Conservation (phyloP, 2,797 vertebrate genomes). For the Halcyon chelicuti region DNA sequence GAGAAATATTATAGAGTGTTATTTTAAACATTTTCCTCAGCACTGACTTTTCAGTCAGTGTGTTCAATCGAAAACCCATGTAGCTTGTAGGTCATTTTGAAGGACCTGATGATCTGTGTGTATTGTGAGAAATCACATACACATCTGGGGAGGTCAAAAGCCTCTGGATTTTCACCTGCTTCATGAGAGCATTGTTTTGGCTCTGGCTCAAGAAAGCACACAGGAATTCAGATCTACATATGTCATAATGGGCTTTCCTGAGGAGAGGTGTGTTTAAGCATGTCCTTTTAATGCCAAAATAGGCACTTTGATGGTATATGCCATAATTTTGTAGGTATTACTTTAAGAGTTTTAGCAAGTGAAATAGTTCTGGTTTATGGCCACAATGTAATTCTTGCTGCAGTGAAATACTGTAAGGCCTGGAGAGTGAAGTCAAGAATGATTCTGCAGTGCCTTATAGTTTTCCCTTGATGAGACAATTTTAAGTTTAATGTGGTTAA, state of each 20-base stretch:
- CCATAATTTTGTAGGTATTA: slow-evolving; percentile 12
- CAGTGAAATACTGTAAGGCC: background rate
- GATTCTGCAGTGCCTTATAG: slow-evolving; percentile 3
- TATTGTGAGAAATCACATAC: slow-evolving; percentile 15
- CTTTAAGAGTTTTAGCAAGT: slow-evolving; percentile 28
- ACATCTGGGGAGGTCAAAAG: background rate
- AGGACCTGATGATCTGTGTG: background rate
- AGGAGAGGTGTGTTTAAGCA: background rate
- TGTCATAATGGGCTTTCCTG: background rate
- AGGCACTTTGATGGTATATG: slow-evolving; percentile 19
- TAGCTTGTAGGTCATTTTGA: slow-evolving; percentile 28
- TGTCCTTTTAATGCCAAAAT: background rate
- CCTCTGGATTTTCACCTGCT: background rate
- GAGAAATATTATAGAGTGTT: background rate
- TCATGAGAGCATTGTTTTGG: background rate
- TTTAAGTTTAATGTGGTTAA: slow-evolving; percentile 33
- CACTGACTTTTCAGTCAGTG: slow-evolving; percentile 60
- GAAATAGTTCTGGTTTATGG: slow-evolving; percentile 45
- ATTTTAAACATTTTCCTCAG: slow-evolving; percentile 68
- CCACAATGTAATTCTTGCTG: slow-evolving; percentile 2
- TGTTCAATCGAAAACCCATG: slow-evolving; percentile 38
- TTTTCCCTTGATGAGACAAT: slow-evolving; percentile 5
- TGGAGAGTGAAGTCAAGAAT: background rate
- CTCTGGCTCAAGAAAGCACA: background rate
- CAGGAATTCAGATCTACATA: background rate